Evolutionary conservation across 2,113 vertebrate species (phyloP).

Genomic region (Erinaceus europaeus): DNA sequence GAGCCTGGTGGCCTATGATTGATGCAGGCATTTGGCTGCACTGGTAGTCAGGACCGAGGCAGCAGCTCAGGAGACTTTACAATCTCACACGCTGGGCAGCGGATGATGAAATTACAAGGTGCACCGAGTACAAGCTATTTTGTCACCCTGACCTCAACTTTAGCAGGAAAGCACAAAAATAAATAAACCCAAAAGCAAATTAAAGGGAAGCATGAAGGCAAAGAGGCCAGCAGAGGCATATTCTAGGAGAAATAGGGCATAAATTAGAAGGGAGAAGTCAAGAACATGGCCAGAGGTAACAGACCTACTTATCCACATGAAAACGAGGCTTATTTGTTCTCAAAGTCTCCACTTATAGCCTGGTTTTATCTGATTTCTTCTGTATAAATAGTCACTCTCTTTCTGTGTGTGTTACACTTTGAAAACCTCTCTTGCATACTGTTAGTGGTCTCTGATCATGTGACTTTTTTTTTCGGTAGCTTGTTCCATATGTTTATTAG

Average conservation of each 20-base stretch:
- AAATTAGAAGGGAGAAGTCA: not conserved
- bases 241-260: not conserved
- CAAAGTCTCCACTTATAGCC: not conserved
- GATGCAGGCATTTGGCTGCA: not conserved
- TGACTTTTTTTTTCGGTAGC: slow-evolving; percentile 67
- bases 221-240: not conserved
- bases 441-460: not conserved
- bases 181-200: not conserved
- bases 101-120: not conserved
- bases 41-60: not conserved
- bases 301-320: not conserved
- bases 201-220: not conserved
- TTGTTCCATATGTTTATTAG: slow-evolving; percentile 75
- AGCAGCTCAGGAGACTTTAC: not conserved
- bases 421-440: slow-evolving; percentile 11
- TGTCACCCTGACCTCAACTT: not conserved
- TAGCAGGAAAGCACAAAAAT: not conserved
- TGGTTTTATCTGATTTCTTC: slow-evolving; percentile 1
- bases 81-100: not conserved
- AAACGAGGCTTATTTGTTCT: not conserved
- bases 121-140: not conserved
- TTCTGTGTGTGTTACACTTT: not conserved
- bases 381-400: not conserved
- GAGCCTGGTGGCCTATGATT: not conserved
- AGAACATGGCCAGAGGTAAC: not conserved